Evolutionary conservation across 1,140 invertebrate species (phyloP).

Genomic region (Tenebrio molitor): DNA sequence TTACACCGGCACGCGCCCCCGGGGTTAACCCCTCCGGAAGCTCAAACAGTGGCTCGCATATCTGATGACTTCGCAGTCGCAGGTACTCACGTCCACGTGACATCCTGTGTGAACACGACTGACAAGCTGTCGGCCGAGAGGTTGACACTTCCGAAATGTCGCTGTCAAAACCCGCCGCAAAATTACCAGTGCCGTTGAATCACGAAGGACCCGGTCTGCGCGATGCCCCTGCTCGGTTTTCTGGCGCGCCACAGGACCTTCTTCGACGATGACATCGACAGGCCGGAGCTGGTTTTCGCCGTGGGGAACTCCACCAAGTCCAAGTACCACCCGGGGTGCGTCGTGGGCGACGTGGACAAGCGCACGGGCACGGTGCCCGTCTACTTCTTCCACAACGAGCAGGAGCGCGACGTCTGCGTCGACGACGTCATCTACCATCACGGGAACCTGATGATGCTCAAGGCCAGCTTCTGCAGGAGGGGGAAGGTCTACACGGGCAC

Average conservation of each 20-base stretch:
- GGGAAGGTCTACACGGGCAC: not conserved
- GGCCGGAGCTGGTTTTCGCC: conserved; percentile 7
- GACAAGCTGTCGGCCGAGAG: conserved; percentile 10
- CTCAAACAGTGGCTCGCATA: conserved; percentile 46
- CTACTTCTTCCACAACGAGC: conserved; percentile 14
- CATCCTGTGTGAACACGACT: conserved; percentile 36
- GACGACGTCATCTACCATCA: conserved; percentile 26
- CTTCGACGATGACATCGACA: conserved; percentile 10
- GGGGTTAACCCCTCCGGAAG: conserved; percentile 35
- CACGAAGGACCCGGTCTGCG: too few relatives aligned
- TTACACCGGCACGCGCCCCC: conserved; percentile 45
- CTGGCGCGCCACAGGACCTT: not conserved
- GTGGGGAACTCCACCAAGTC: not conserved
- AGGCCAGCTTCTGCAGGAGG: conserved; percentile 4
- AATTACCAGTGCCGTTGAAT: conserved; percentile 9
- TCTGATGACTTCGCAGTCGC: conserved; percentile 44
- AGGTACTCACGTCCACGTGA: conserved; percentile 36
- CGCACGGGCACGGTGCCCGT: not conserved
- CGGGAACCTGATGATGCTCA: conserved; percentile 31
- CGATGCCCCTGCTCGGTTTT: not conserved
- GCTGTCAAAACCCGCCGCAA: conserved; percentile 8
- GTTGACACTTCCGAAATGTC: conserved; percentile 21
- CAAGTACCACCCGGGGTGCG: conserved; percentile 8
- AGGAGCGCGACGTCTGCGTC: not conserved
- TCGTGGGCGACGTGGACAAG: not conserved